phyloP scores from a whole-genome alignment of 1,140 invertebrate species.

The Pseudobourletiella spinata region DNA sequence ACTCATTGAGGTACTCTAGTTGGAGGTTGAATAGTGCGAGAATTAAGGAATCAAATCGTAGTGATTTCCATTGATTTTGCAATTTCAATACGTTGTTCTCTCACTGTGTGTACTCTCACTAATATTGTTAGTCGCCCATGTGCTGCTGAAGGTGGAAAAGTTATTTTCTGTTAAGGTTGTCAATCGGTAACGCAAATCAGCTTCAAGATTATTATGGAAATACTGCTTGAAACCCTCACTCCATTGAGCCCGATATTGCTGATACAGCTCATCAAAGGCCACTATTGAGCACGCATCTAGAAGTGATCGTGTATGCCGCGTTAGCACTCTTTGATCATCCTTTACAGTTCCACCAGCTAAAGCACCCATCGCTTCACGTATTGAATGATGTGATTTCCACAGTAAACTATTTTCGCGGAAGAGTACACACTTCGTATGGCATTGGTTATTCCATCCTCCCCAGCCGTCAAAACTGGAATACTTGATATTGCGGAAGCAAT shows the following conservation, averaged over 20 bases:
- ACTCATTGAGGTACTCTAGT: not conserved
- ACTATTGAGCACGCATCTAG: not conserved
- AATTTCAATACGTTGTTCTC: not conserved
- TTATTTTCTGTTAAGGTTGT: not conserved
- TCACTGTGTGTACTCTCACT: constrained; percentile 4
- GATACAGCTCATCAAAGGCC: not conserved
- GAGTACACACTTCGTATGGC: not conserved
- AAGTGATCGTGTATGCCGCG: not conserved
- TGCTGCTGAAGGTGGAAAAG: not conserved
- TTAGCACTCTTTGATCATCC: not conserved
- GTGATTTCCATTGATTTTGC: not conserved
- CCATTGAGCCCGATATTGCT: not conserved
- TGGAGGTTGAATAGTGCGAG: not conserved
- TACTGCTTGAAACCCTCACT: not conserved
- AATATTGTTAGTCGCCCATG: not conserved
- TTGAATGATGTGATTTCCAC: not conserved
- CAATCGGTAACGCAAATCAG: not conserved
- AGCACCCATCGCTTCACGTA: not conserved
- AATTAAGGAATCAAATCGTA: not conserved
- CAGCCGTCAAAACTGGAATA: not conserved
- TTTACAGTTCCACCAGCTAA: not conserved
- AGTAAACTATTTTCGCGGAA: not conserved
- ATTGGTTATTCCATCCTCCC: not conserved
- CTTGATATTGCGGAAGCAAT: not conserved
- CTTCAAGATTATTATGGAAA: not conserved